Base-by-base conservation (phyloP, 2,797 vertebrate species). In the Alectoris magna region DNA sequence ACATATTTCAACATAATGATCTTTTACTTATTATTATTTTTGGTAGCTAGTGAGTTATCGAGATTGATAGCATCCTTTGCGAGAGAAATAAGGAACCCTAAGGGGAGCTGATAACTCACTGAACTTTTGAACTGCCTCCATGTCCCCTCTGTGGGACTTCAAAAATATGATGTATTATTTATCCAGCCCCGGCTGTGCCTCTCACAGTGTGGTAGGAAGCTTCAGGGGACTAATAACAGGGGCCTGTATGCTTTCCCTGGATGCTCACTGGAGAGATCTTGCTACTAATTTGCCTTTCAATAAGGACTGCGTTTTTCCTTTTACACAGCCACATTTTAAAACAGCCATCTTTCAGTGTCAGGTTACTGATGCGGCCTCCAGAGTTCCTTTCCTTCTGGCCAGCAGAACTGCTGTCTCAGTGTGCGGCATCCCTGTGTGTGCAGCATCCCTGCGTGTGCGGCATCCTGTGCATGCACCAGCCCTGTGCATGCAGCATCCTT, bases 1-100 rank as follows among this genome's bases (percentile, higher is more conserved):
- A 92, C 80, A 87, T 95, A 95, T 96, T 96, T 96, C 93, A 95
- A 82, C 69, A 66, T 93, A 95, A 96, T 91, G 91, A 92, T 93
- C 83, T 95, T 94, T 93, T 95, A 93, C 80, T 95, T 95, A 90
- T 84, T 94, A 84, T 94, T 96, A 96, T 95, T 95, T 93, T 94
- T 84, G 74, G 87, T 94, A 92, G 91, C 89, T 82, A 73, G 85
- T 84, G 83, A 94, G 80, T 90, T 95, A 91, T 51, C 19, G 58
- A 94, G 95, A 94, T 92, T 93, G 93, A 96, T 95, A 81, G 68
- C 93, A 95, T 87, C 87, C 83, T 96, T 93, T 88, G 91, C 83
- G 76, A 92, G 82, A 94, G 93, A 94, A 82, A 96, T 91, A 95
- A 96, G 91, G 82, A 91, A 94, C 74, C 68, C 46, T 31, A 4